Evolutionary conservation across 1,140 invertebrate genomes (phyloP).

Genomic region (Drosophila truncata): DNA sequence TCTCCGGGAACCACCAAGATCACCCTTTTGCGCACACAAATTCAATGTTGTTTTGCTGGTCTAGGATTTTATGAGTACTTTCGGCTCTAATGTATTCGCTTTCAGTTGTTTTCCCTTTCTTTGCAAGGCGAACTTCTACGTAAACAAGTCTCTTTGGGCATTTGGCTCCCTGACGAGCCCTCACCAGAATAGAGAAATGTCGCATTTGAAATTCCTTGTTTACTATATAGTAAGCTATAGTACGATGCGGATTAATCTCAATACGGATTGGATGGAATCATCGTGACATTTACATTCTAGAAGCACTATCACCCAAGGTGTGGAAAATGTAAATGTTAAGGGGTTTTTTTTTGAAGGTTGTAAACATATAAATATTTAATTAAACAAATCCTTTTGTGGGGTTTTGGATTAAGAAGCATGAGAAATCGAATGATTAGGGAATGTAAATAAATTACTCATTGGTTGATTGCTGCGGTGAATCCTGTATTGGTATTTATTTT

Average conservation of each 20-base stretch:
- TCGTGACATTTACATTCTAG: constrained; percentile 29
- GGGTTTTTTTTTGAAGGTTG: constrained; percentile 20
- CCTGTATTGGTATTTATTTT: not conserved
- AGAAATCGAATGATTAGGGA: not conserved
- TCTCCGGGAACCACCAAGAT: constrained; percentile 24
- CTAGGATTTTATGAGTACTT: constrained; percentile 28
- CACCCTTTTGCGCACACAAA: constrained; percentile 21
- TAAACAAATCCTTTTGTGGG: not conserved
- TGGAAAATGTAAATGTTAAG: constrained; percentile 4
- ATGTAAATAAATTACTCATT: not conserved
- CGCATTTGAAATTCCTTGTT: constrained; percentile 37
- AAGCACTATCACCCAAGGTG: not conserved
- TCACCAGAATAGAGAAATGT: constrained; percentile 28
- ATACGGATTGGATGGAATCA: constrained; percentile 17
- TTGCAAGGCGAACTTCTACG: constrained; percentile 29
- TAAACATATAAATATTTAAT: constrained; percentile 5
- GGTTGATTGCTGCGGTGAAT: not conserved
- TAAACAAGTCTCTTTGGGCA: constrained; percentile 28
- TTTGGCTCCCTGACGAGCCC: constrained; percentile 34
- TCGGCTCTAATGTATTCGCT: constrained; percentile 35
- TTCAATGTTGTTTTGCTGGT: constrained; percentile 33
- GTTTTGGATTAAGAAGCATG: not conserved
- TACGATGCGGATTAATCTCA: constrained; percentile 28
- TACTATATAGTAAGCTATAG: constrained; percentile 15
- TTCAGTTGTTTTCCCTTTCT: constrained; percentile 52